phyloP scores from a whole-genome alignment of 2,888 invertebrate species.

The Chromoteleia sp. region DNA sequence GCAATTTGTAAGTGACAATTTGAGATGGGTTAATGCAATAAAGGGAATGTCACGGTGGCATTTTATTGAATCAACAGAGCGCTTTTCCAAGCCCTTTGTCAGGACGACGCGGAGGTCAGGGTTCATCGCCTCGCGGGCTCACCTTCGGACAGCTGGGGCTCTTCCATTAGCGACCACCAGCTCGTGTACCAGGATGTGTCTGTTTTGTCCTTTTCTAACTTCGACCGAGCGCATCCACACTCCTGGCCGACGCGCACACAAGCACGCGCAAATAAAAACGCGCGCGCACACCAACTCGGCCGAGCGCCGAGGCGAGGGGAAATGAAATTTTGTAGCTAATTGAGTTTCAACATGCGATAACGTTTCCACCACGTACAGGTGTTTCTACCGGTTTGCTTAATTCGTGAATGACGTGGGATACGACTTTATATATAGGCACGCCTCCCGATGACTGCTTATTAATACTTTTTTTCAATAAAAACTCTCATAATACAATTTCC shows the following conservation, averaged over 20 bases:
- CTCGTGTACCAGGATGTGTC: conserved; percentile 72
- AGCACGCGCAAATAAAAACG: conserved; percentile 43
- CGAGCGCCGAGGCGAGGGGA: conserved; percentile 71
- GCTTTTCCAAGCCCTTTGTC: conserved; percentile 29
- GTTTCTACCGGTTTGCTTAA: conserved; percentile 74
- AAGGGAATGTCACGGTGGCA: conserved; percentile 25
- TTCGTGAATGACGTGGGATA: conserved; percentile 71
- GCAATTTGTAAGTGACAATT: conserved; percentile 9
- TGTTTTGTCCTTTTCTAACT: conserved; percentile 68
- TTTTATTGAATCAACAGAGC: conserved; percentile 53
- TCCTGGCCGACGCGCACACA: conserved; percentile 30
- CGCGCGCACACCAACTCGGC: conserved; percentile 48
- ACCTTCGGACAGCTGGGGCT: conserved; percentile 74
- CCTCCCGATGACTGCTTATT: conserved; percentile 70
- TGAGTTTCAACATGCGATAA: conserved; percentile 79
- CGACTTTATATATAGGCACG: conserved; percentile 65
- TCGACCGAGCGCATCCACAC: conserved; percentile 45
- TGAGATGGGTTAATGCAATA: conserved; percentile 14
- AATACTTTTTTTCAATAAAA: conserved; percentile 68
- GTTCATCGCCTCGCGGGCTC: conserved; percentile 75
- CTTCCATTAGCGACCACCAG: conserved; percentile 74
- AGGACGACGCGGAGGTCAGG: conserved; percentile 67
- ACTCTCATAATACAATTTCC: conserved; percentile 63
- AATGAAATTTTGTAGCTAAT: conserved; percentile 81
- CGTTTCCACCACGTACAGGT: conserved; percentile 75